Base-by-base conservation (phyloP, 2,888 invertebrate species). In the Stegana nigrithorax region DNA sequence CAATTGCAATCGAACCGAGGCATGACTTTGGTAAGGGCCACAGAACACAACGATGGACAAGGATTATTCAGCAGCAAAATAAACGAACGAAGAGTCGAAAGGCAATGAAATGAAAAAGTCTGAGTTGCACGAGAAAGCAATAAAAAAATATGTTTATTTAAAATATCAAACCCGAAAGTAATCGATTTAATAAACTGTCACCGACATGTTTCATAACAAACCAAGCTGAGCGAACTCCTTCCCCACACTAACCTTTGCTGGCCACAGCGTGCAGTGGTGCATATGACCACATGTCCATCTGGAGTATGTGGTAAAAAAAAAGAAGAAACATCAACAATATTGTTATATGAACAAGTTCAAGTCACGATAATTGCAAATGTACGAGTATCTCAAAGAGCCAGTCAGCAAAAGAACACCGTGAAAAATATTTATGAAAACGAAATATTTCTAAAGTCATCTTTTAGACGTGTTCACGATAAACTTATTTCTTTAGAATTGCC, bases 181-280 rank as follows among this genome's bases (percentile, higher is more conserved):
- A 82, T 80, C 83, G 82, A 83, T 83, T 82, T 82, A 82, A 82
- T 82, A 83, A 82, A 82, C 83, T 82, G 82, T 82, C 82, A 83
- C 78, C 81, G 79, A 72, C 82, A 82, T 82, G 76, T 65, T 55
- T 29, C 56, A 32, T 4, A 53, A 17, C 42, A 14, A 73, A 71
- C 73, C 71, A 77, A 66, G 64, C 64, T 29, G n/a, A n/a, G n/a
- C n/a, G n/a, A n/a, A 25, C 55, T 39, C 8, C 23, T 53, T n/a
- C n/a, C n/a, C n/a, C n/a, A n/a, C n/a, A n/a, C n/a, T n/a, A n/a
- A n/a, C n/a, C n/a, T n/a, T n/a, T n/a, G n/a, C n/a, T n/a, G n/a
- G n/a, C n/a, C n/a, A n/a, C n/a, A n/a, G n/a, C n/a, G n/a, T n/a
- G n/a, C n/a, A n/a, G n/a, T n/a, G n/a, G n/a, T n/a, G n/a, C n/a